Conservation (phyloP, 2,888 invertebrate genomes). For the Crossocerus cetratus region DNA sequence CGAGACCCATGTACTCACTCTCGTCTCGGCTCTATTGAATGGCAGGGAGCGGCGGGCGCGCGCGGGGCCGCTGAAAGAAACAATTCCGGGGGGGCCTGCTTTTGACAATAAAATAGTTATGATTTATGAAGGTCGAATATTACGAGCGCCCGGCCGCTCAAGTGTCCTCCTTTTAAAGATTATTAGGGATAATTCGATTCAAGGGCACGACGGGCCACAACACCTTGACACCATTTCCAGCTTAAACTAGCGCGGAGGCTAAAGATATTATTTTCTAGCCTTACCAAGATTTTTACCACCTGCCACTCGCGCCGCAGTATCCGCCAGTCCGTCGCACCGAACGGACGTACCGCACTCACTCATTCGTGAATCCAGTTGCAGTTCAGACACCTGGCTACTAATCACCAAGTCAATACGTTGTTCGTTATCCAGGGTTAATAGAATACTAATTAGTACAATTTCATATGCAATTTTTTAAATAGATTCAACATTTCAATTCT, state of each 20-base stretch:
- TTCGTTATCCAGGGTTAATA: no score
- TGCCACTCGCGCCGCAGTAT: no score
- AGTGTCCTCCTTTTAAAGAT: constrained; percentile 50
- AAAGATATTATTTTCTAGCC: constrained; percentile 34
- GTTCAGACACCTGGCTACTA: no score
- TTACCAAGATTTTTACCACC: background rate
- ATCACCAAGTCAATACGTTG: no score
- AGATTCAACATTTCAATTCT: no score
- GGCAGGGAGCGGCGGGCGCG: background rate
- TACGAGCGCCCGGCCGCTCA: constrained; percentile 27
- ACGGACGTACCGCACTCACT: no score
- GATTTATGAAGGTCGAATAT: constrained; percentile 39
- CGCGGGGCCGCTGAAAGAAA: constrained; percentile 9
- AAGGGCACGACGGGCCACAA: constrained; percentile 40
- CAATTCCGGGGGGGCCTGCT: constrained; percentile 26
- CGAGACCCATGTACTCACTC: no score
- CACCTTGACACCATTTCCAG: constrained; percentile 49
- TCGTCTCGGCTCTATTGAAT: constrained; percentile 2
- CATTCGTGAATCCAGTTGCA: no score
- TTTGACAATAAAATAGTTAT: constrained; percentile 50
- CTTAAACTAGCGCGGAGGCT: constrained; percentile 32
- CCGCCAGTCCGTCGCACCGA: no score
- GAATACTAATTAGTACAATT: no score
- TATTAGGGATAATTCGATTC: constrained; percentile 49
- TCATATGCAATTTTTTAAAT: no score